Evolutionary conservation across 2,113 vertebrate genomes (phyloP).

Genomic region (Gadus macrocephalus): DNA sequence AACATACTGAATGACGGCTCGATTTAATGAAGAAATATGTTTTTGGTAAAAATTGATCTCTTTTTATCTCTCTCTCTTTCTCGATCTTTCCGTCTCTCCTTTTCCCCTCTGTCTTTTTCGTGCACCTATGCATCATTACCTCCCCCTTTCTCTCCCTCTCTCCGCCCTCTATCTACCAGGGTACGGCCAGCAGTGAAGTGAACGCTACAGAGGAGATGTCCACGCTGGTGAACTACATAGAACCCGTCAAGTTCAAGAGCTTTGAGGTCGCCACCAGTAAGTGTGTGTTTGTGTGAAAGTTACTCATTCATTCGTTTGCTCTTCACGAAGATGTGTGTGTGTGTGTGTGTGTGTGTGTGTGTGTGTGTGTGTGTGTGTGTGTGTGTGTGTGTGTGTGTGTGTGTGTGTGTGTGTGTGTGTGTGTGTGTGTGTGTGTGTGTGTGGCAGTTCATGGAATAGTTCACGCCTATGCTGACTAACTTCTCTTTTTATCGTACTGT

Average conservation of each 20-base stretch:
- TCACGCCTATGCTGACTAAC: not conserved
- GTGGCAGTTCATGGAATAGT: not conserved
- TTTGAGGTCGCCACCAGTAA: conserved; percentile 82
- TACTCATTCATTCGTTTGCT: too few relatives aligned
- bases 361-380: conserved; percentile 8
- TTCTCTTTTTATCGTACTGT: not conserved
- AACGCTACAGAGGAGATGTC: conserved; percentile 92
- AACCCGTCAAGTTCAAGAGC: conserved; percentile 89
- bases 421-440: conserved; percentile 5
- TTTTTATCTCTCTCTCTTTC: not conserved
- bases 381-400: not conserved
- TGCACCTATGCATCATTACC: too few relatives aligned
- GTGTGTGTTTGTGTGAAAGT: conserved; percentile 43
- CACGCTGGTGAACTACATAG: conserved; percentile 85
- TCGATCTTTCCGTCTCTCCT: not conserved
- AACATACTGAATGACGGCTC: not conserved
- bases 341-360: not conserved
- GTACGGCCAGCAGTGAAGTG: conserved; percentile 87
- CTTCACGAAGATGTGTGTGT: not conserved
- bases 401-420: conserved; percentile 1
- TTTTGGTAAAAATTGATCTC: too few relatives aligned
- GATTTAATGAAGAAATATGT: too few relatives aligned
- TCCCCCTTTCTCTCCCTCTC: not conserved
- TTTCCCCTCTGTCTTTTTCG: not conserved
- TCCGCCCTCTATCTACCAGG: conserved; percentile 59